Evolutionary conservation across 1,140 invertebrate genomes (phyloP).

Genomic region (Danaus plexippus): DNA sequence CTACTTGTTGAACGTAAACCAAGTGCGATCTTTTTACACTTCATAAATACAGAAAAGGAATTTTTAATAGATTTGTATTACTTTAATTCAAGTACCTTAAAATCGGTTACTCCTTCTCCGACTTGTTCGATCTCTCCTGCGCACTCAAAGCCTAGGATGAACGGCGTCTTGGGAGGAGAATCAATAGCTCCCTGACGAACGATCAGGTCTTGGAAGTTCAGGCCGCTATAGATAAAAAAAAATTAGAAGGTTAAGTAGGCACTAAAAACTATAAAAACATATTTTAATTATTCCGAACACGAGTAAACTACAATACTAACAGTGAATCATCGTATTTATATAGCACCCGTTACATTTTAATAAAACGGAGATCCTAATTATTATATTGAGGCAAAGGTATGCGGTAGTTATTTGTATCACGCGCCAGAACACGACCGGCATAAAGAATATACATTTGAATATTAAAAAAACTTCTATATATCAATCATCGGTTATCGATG

Average conservation of each 20-base stretch:
- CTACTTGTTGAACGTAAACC: no score
- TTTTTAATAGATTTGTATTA: neutral
- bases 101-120: conserved; percentile 85
- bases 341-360: conserved; percentile 26
- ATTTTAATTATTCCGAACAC: neutral
- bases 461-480: conserved; percentile 33
- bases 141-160: conserved; percentile 91
- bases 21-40: no score
- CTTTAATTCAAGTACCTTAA: conserved; percentile 77
- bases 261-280: conserved; percentile 10
- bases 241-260: conserved; percentile 7
- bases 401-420: conserved; percentile 57
- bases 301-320: conserved; percentile 3
- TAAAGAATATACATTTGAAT: conserved; percentile 53
- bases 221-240: conserved; percentile 74
- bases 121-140: conserved; percentile 87
- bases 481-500: conserved; percentile 17
- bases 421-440: conserved; percentile 42
- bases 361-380: conserved; percentile 36
- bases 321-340: conserved; percentile 8
- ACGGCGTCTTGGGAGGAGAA: conserved; percentile 86
- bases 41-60: neutral
- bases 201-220: conserved; percentile 91
- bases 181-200: conserved; percentile 88
- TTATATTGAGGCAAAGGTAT: conserved; percentile 39